A percentile compares a stretch with the other conserved stretches of the same genome.
These are phyloP conservation scores for Hemicentrotus pulcherrimus DNA, from an alignment of 35 echinoderm and acorn worm genomes.

Conservation along the genomic window DNA sequence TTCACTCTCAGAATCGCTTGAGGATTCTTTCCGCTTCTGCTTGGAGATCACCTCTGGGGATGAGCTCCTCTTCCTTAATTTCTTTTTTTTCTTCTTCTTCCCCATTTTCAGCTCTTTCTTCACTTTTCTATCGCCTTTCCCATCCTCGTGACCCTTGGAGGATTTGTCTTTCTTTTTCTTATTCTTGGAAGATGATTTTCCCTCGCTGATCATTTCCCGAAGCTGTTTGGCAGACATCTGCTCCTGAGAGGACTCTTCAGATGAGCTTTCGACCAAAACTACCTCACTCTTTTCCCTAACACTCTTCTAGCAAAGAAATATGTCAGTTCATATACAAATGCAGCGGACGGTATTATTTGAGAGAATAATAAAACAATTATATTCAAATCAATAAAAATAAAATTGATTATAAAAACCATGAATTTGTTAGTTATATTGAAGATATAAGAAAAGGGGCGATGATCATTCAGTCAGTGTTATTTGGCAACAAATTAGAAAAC, in stretches of 20 bases:
- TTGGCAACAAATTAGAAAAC: not conserved
- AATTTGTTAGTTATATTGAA: not conserved
- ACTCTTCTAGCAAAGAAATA: constrained; percentile 33
- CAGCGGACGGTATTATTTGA: not conserved
- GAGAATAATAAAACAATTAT: not conserved
- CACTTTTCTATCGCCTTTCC: constrained; percentile 10
- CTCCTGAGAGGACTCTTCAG: not conserved
- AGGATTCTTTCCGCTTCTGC: not conserved
- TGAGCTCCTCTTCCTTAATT: not conserved
- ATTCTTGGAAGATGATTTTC: not conserved
- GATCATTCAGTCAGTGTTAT: not conserved
- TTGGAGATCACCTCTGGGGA: not conserved
- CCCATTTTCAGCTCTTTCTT: not conserved
- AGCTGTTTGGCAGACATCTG: constrained; percentile 45
- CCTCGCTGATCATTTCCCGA: not conserved
- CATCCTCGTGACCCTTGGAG: not conserved
- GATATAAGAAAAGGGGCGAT: not conserved
- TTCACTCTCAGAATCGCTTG: constrained; percentile 35
- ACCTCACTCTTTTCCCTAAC: not conserved
- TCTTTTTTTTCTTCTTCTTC: constrained; percentile 43
- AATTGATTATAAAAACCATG: not conserved
- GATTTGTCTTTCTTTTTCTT: constrained; percentile 32
- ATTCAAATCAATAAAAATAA: not conserved
- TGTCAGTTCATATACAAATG: not conserved
- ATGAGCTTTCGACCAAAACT: not conserved